phyloP scores from a whole-genome alignment of 2,113 vertebrate species.

The Herpetotheres cachinnans region DNA sequence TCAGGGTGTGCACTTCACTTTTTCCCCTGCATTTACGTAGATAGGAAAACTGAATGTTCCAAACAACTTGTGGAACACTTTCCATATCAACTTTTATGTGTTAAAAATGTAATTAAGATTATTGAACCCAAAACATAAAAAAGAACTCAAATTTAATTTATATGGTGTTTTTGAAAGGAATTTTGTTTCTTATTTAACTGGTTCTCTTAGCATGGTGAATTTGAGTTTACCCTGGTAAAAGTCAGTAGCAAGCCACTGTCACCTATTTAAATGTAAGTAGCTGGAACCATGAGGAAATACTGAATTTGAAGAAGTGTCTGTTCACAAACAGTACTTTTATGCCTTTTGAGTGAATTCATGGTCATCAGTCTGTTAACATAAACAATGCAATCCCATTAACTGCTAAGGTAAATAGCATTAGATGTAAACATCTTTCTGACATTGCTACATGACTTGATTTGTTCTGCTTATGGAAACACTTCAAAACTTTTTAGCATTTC shows the following conservation, averaged over 20 bases:
- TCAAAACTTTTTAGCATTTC: background rate
- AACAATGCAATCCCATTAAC: background rate
- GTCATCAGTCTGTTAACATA: slow-evolving; percentile 14
- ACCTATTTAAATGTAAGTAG: slow-evolving; percentile 4
- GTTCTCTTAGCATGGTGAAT: background rate
- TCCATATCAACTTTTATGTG: slow-evolving; percentile 49
- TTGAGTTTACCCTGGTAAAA: background rate
- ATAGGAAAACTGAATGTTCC: slow-evolving; percentile 78
- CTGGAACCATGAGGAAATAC: background rate
- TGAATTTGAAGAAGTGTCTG: background rate
- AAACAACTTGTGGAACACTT: slow-evolving; percentile 70
- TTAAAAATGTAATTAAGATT: slow-evolving; percentile 38
- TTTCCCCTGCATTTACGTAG: slow-evolving; percentile 76
- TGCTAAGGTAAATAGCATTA: slow-evolving; percentile 29
- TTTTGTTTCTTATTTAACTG: background rate
- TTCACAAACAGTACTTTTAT: background rate
- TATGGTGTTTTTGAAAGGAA: slow-evolving; percentile 26
- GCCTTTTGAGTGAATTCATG: slow-evolving; percentile 15
- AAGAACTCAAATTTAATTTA: background rate
- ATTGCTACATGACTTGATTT: slow-evolving; percentile 2
- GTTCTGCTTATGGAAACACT: slow-evolving; percentile 18
- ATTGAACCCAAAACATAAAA: slow-evolving; percentile 2
- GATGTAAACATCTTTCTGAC: slow-evolving; percentile 31
- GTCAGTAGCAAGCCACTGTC: background rate
- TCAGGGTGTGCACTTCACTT: slow-evolving; percentile 74